Evolutionary conservation across 1,140 invertebrate genomes (phyloP).

Genomic region (Philotrypesis tridentata): DNA sequence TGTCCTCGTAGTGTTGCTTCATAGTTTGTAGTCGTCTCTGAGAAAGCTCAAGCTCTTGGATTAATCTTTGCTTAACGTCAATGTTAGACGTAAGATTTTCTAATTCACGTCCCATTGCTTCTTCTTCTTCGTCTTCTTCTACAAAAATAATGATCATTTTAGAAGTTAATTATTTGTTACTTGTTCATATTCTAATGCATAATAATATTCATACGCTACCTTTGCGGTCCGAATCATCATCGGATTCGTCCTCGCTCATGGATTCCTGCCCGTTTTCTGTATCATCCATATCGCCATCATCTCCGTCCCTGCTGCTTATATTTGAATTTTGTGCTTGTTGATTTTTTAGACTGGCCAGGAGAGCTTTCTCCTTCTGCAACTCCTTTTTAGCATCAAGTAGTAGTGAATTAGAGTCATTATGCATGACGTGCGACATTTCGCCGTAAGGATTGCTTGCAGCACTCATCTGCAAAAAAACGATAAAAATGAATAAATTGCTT

Average conservation of each 20-base stretch:
- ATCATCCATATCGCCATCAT: slow-evolving; percentile 68
- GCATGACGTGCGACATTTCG: slow-evolving; percentile 63
- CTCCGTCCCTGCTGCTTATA: slow-evolving; percentile 62
- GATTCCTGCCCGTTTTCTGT: slow-evolving; percentile 75
- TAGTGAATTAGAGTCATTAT: slow-evolving; percentile 71
- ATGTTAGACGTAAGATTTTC: slow-evolving; percentile 92
- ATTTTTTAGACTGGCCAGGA: slow-evolving; percentile 67
- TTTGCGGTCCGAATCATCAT: slow-evolving; percentile 76
- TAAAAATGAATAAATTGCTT: background rate
- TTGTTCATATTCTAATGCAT: background rate
- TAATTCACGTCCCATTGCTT: slow-evolving; percentile 80
- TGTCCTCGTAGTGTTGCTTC: slow-evolving; percentile 94
- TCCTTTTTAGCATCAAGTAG: slow-evolving; percentile 81
- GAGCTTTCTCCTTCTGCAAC: slow-evolving; percentile 76
- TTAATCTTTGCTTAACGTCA: slow-evolving; percentile 92
- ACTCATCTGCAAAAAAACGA: slow-evolving; percentile 32
- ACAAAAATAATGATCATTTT: slow-evolving; percentile 36
- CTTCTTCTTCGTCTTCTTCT: slow-evolving; percentile 73
- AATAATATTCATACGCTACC: slow-evolving; percentile 50
- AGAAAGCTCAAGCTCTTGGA: slow-evolving; percentile 93
- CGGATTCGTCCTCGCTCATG: slow-evolving; percentile 77
- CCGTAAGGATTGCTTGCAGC: slow-evolving; percentile 62
- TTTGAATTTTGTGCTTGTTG: slow-evolving; percentile 60
- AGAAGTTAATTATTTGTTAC: background rate
- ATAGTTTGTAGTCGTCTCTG: slow-evolving; percentile 89